Percentiles rank a stretch among this genome's conserved stretches.
These are phyloP conservation scores for Melipona bicolor DNA, from an alignment of 2,888 invertebrate genomes.

Conservation along the genomic window DNA sequence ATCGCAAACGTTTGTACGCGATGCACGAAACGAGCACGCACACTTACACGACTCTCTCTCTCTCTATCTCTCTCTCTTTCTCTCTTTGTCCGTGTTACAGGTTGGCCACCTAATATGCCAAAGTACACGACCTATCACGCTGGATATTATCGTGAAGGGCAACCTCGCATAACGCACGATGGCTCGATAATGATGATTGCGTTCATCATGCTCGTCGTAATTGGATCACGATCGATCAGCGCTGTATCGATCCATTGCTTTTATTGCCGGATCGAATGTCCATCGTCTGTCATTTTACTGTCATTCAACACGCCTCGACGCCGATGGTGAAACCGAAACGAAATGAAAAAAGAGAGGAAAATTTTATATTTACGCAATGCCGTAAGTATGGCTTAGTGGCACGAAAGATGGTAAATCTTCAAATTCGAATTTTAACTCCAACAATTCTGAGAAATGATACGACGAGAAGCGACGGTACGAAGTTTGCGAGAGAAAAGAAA, in stretches of 20 bases:
- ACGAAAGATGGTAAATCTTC: no score
- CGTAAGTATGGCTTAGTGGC: no score
- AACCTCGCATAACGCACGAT: conserved; percentile 66
- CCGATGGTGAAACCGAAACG: not conserved
- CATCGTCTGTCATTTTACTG: conserved; percentile 16
- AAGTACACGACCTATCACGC: conserved; percentile 59
- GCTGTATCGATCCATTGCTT: conserved; percentile 36
- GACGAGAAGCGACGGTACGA: not conserved
- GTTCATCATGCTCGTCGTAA: conserved; percentile 70
- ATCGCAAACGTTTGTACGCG: conserved; percentile 24
- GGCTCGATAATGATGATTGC: conserved; percentile 72
- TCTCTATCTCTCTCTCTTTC: no score
- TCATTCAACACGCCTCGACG: not conserved
- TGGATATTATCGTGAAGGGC: conserved; percentile 61
- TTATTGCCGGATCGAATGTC: conserved; percentile 27
- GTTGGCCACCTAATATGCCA: conserved; percentile 49
- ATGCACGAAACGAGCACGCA: conserved; percentile 10
- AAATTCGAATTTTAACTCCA: no score
- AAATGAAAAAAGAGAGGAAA: not conserved
- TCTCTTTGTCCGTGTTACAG: not conserved
- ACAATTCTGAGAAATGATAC: no score
- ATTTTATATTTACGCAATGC: no score
- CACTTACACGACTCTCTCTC: not conserved
- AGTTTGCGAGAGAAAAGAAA: not conserved
- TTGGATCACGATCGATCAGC: conserved; percentile 61